A percentile compares a stretch with the other conserved stretches of the same genome.
These are phyloP conservation scores for Chironomus riparius DNA, from an alignment of 2,888 invertebrate species.

Conservation along the genomic window DNA sequence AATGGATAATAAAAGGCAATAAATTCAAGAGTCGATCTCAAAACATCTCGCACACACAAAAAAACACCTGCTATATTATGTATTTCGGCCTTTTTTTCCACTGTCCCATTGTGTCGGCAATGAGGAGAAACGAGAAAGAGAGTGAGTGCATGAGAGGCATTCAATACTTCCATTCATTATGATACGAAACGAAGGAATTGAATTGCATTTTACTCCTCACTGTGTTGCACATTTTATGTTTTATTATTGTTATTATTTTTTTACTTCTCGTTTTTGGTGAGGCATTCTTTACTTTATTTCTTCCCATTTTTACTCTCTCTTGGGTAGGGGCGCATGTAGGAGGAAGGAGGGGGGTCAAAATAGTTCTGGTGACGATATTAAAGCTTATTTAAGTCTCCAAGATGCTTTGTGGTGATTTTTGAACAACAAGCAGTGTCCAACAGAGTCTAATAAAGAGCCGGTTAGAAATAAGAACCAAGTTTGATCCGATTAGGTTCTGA, in stretches of 20 bases:
- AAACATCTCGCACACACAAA: neutral
- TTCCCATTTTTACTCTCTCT: no score
- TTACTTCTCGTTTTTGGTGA: neutral
- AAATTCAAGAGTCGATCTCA: constrained; percentile 16
- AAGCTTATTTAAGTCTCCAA: no score
- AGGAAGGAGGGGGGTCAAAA: no score
- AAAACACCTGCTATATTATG: constrained; percentile 23
- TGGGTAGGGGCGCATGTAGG: no score
- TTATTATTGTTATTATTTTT: neutral
- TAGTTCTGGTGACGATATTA: no score
- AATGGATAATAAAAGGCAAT: constrained; percentile 17
- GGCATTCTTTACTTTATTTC: neutral
- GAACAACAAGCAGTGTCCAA: no score
- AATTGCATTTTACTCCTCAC: neutral
- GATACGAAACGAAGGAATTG: neutral
- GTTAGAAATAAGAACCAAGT: no score
- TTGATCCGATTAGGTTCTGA: no score
- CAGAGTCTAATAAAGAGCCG: no score
- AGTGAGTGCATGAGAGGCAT: neutral
- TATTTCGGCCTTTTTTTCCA: neutral
- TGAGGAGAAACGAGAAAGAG: no score
- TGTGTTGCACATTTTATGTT: neutral
- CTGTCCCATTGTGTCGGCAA: neutral
- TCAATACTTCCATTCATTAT: neutral
- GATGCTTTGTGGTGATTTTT: no score